phyloP scores from a whole-genome alignment of 2,888 invertebrate species.

The Stomorhina lunata region DNA sequence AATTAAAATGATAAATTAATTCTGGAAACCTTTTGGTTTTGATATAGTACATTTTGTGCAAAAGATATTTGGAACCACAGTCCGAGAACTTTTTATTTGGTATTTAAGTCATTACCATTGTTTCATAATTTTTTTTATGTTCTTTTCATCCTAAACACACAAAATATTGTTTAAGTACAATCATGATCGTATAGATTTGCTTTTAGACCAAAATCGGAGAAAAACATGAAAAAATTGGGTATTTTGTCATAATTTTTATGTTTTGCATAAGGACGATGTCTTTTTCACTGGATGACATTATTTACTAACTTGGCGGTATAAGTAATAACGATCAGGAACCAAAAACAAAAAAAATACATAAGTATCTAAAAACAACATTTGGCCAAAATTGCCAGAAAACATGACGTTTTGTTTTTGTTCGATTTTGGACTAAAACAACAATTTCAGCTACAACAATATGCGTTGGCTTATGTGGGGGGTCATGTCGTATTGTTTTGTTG shows the following conservation, averaged over 20 bases:
- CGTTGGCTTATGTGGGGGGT: constrained; percentile 66
- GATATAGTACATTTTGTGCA: not conserved
- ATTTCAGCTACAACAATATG: constrained; percentile 13
- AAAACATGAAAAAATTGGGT: constrained; percentile 36
- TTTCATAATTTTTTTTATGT: not conserved
- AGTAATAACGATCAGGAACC: constrained; percentile 36
- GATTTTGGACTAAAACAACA: not conserved
- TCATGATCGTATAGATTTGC: constrained; percentile 38
- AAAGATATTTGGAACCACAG: constrained; percentile 16
- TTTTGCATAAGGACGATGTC: constrained; percentile 67
- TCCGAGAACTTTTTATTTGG: constrained; percentile 36
- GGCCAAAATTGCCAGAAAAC: constrained; percentile 27
- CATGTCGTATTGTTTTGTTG: constrained; percentile 65
- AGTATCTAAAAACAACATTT: constrained; percentile 34
- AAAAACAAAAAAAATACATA: not conserved
- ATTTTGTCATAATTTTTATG: constrained; percentile 70
- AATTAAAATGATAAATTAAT: no score
- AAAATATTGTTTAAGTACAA: constrained; percentile 10
- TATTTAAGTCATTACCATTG: not conserved
- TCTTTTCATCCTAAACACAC: not conserved
- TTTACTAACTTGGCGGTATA: constrained; percentile 64
- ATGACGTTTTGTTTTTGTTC: not conserved
- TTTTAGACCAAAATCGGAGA: not conserved
- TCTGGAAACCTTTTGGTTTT: no score
- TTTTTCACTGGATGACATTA: constrained; percentile 67